These are phyloP conservation scores for Etia nguti DNA, from an alignment of 2,113 vertebrate genomes.

Conservation along the genomic window DNA sequence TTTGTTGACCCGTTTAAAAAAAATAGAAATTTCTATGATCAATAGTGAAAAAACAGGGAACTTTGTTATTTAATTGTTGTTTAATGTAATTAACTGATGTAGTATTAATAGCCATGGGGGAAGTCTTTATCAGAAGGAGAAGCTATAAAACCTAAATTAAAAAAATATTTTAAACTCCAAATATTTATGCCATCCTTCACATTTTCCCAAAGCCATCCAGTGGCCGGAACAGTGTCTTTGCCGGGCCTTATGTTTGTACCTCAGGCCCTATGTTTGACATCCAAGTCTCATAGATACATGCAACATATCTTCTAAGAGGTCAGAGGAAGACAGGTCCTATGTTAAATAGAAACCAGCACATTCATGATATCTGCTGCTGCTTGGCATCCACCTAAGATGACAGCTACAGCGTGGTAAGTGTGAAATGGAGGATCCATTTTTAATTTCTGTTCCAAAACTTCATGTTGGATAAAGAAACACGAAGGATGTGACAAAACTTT, in stretches of 20 bases:
- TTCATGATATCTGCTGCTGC: neutral
- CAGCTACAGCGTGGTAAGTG: neutral
- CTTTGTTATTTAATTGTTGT: neutral
- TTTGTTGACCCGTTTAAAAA: neutral
- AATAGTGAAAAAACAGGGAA: accelerated
- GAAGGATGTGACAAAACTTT: neutral
- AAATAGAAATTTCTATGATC: neutral
- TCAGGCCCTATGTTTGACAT: neutral
- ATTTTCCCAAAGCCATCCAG: neutral
- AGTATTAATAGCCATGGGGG: neutral
- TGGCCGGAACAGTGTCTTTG: neutral
- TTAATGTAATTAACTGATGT: neutral
- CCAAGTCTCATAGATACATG: neutral
- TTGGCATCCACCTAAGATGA: neutral
- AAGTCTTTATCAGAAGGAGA: neutral
- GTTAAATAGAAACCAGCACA: neutral
- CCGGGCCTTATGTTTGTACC: neutral
- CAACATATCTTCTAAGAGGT: neutral
- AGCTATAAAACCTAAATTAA: neutral
- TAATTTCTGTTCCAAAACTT: neutral
- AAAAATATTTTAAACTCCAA: neutral
- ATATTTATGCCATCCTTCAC: neutral
- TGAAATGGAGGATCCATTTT: neutral
- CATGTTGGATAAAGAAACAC: neutral
- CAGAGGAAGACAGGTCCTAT: neutral